phyloP scores from a whole-genome alignment of 2,797 vertebrate genomes.

The Xenopus petersii region DNA sequence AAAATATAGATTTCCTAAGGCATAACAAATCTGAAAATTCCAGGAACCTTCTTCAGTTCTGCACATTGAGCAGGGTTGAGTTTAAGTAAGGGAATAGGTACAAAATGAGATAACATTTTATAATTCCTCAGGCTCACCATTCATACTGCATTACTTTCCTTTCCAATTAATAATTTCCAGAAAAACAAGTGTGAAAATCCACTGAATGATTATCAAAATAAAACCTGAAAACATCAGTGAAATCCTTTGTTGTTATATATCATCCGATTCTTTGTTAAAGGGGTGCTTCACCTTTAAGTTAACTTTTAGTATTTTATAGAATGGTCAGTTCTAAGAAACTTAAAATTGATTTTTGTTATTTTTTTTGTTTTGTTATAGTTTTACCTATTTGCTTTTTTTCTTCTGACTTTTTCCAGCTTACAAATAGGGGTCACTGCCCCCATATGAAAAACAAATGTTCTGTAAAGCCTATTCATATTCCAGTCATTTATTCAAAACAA shows the following conservation, averaged over 20 bases:
- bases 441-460: no score
- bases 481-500: no score
- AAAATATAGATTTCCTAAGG: conserved; percentile 43
- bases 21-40: conserved; percentile 36
- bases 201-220: conserved; percentile 10
- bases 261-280: no score
- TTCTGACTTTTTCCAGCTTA: no score
- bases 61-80: neutral
- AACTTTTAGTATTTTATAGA: no score
- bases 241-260: neutral
- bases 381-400: no score
- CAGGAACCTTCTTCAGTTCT: conserved; percentile 22
- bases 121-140: conserved; percentile 30
- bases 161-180: conserved; percentile 11
- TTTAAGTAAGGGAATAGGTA: conserved; percentile 12
- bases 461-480: no score
- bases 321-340: no score
- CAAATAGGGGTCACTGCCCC: no score
- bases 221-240: conserved; percentile 15
- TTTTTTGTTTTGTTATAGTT: no score
- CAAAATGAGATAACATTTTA: conserved; percentile 25
- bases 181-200: conserved; percentile 24
- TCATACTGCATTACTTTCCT: conserved; percentile 31
- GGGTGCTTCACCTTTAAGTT: no score
- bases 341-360: no score